A percentile compares a stretch with the other conserved stretches of the same genome.
These are phyloP conservation scores for Cydia amplana DNA, from an alignment of 1,140 invertebrate genomes.

Conservation along the genomic window DNA sequence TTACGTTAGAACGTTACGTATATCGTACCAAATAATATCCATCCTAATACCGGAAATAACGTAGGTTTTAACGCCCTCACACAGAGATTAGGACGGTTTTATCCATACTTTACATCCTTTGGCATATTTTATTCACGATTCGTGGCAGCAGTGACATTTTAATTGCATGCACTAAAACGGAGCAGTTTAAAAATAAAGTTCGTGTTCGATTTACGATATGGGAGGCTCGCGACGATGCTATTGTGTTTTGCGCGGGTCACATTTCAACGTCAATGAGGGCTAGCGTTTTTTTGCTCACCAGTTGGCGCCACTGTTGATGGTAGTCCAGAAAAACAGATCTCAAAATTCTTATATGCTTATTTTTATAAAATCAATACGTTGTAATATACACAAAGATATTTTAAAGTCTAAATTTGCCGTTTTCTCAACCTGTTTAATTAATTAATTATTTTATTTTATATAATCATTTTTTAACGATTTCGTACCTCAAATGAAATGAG, in stretches of 20 bases:
- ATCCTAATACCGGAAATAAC: not conserved
- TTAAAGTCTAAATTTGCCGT: no score
- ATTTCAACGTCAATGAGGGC: constrained; percentile 16
- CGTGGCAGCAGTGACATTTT: constrained; percentile 12
- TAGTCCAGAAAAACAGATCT: no score
- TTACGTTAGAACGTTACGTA: not conserved
- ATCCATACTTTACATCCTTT: not conserved
- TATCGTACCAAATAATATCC: not conserved
- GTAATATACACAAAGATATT: no score
- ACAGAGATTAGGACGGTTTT: not conserved
- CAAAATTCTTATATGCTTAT: no score
- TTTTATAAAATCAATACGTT: no score
- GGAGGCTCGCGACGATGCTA: constrained; percentile 24
- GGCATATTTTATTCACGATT: not conserved
- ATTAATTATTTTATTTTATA: no score
- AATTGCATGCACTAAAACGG: constrained; percentile 26
- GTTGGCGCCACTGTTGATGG: no score
- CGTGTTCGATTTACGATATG: constrained; percentile 28
- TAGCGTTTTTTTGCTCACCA: no score
- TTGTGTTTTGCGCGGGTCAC: constrained; percentile 29
- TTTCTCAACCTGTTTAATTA: no score
- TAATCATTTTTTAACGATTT: no score
- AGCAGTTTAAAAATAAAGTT: constrained; percentile 26
- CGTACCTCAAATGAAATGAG: no score
- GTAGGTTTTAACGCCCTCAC: not conserved